phyloP scores from a whole-genome alignment of 30 jellyfish, hydroid and myxozoan genomes.

The Phacellophora camtschatica region DNA sequence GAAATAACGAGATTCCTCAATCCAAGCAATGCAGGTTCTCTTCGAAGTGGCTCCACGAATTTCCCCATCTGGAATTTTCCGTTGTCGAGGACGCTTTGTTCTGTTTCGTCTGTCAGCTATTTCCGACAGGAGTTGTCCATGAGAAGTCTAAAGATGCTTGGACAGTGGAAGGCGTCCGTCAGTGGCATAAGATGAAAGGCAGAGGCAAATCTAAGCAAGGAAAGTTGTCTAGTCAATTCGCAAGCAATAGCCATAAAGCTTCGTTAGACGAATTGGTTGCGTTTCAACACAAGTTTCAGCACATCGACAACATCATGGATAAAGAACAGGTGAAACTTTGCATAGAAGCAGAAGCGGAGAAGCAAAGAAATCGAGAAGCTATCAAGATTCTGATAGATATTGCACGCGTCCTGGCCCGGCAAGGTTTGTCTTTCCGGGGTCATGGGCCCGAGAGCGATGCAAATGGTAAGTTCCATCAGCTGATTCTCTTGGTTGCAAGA shows the following conservation, averaged over 20 bases:
- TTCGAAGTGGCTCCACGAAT: conserved; percentile 52
- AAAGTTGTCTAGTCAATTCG: conserved; percentile 29
- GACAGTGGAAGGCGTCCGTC: conserved; percentile 61
- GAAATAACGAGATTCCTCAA: too few species aligned
- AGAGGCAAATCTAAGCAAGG: conserved; percentile 42
- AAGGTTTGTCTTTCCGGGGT: conserved; percentile 60
- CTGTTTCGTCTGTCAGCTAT: conserved; percentile 47
- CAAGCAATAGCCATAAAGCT: conserved; percentile 46
- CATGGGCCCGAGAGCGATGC: conserved; percentile 51
- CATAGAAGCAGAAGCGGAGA: conserved; percentile 63
- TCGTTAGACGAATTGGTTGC: conserved; percentile 51
- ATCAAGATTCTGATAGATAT: conserved; percentile 47
- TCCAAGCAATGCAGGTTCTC: too few species aligned
- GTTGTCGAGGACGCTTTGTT: conserved; percentile 43
- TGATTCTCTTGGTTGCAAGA: conserved; percentile 65
- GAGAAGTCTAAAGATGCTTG: conserved; percentile 50
- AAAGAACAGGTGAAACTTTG: conserved; percentile 40
- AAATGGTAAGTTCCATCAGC: conserved; percentile 61
- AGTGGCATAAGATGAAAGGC: conserved; percentile 58
- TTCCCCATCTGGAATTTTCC: conserved; percentile 63
- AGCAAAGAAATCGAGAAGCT: conserved; percentile 63
- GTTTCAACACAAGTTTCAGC: conserved; percentile 46
- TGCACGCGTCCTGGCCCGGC: conserved; percentile 61
- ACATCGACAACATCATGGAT: conserved; percentile 41
- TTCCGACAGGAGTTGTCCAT: conserved; percentile 64